Evolutionary conservation across 2,797 vertebrate species (phyloP), one percentile per base, ranked within the genome.

Genomic region (Pseudopleuronectes americanus): DNA sequence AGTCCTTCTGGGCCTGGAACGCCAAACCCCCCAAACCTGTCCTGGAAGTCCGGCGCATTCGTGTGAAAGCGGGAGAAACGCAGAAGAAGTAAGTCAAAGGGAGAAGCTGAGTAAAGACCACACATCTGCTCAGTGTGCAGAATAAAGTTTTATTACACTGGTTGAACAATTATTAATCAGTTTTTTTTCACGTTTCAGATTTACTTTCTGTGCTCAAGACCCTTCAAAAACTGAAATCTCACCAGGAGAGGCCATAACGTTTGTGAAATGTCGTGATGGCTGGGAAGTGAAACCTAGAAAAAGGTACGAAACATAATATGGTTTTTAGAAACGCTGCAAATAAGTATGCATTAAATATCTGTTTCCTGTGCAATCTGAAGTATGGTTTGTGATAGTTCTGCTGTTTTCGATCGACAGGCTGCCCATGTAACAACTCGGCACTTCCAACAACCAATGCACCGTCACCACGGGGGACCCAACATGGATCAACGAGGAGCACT

Each of bases 21-120:
- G 8, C 84, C 0, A 47, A 6, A 0, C 73, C 68, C 1, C 13
- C 80, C 0, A 74, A 86, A 41, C 92, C 92, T 16, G 92, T 96
- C 2, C 88, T 99, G 38, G 89, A 94, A 28, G 85, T 99, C 69
- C 92, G 96, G 0, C 93, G 96, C 14, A 96, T 99, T 71, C 94
- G 98, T 0, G 93, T 99, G 65, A 99, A 99, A 81, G 95, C 96
- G 12, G 97, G 98, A 59, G 98, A 99, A 67, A 97, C 96, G 0
- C 98, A 99, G 45, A 94, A 89, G 68, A 99, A 96, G 98, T 99
- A 90, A 94, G 96, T 76, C 3, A 8, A 4, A 21, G 2, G 23
- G 2, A 2, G 0, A 10, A 2, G 1, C 17, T 38, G n/a, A 49
- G 0, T 23, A 3, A 7, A 55, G 1, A 0, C 8, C 6, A n/a